A percentile compares a stretch with the other conserved stretches of the same genome.
Conservation (phyloP, 1,140 invertebrate species). For the Drosophila triauraria region DNA sequence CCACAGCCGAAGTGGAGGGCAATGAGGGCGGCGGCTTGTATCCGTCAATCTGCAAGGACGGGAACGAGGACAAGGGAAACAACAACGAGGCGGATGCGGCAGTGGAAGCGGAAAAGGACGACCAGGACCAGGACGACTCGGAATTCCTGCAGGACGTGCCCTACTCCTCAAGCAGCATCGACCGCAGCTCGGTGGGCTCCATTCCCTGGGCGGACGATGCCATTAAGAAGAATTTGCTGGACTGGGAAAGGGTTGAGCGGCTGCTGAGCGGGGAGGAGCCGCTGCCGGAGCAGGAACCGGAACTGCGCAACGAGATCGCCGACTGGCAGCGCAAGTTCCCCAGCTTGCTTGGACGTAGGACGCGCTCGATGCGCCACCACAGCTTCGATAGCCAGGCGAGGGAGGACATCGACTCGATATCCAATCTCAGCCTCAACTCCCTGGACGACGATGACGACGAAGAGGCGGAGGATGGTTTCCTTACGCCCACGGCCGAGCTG, state of each 20-base stretch:
- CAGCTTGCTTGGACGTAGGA: slow-evolving; percentile 43
- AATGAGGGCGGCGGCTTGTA: slow-evolving; percentile 39
- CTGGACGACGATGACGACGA: slow-evolving; percentile 62
- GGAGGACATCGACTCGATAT: slow-evolving; percentile 67
- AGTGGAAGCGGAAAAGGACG: slow-evolving; percentile 28
- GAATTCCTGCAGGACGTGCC: slow-evolving; percentile 78
- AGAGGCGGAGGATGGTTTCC: slow-evolving; percentile 65
- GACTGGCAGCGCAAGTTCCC: slow-evolving; percentile 83
- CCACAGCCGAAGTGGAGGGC: slow-evolving; percentile 40
- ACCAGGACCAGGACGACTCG: slow-evolving; percentile 59
- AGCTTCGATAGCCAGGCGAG: slow-evolving; percentile 59
- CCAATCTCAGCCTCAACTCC: slow-evolving; percentile 73
- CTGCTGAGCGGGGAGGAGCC: slow-evolving; percentile 73
- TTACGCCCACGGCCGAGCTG: slow-evolving; percentile 60
- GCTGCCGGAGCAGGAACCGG: slow-evolving; percentile 66
- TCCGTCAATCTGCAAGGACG: slow-evolving; percentile 25
- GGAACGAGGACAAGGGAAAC: slow-evolving; percentile 39
- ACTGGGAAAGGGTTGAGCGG: slow-evolving; percentile 80
- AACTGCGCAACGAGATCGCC: slow-evolving; percentile 73
- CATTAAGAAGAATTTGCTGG: slow-evolving; percentile 81
- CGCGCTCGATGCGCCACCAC: slow-evolving; percentile 51
- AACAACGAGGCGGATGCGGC: slow-evolving; percentile 27
- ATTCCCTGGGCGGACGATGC: slow-evolving; percentile 84
- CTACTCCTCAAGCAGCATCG: slow-evolving; percentile 82
- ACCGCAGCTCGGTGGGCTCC: slow-evolving; percentile 79